These are phyloP conservation scores for Strigamia transsilvanica DNA, from an alignment of 2,888 invertebrate species.

Conservation along the genomic window DNA sequence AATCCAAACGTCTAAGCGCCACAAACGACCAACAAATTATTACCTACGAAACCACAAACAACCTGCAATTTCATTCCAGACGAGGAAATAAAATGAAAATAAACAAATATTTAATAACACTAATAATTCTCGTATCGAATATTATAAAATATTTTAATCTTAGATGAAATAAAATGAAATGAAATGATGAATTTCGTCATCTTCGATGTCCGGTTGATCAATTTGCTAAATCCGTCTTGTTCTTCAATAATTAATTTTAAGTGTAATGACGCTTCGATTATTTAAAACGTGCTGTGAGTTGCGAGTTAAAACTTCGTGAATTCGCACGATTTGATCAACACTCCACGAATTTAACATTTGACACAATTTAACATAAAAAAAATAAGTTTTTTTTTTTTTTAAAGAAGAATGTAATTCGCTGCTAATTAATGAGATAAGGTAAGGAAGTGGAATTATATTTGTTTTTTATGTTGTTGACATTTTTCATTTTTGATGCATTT, in stretches of 20 bases:
- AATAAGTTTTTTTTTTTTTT: neutral
- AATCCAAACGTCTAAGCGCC: neutral
- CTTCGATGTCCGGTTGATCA: slow-evolving; percentile 37
- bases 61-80: neutral
- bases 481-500: neutral
- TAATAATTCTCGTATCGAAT: no score
- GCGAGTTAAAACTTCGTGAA: neutral
- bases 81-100: neutral
- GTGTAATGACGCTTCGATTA: slow-evolving; percentile 6
- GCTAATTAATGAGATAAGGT: neutral
- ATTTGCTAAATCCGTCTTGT: slow-evolving; percentile 30
- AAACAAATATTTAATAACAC: no score
- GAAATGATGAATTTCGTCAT: slow-evolving; percentile 1
- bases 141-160: no score
- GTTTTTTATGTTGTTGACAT: neutral
- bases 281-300: neutral
- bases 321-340: neutral
- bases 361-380: no score
- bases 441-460: neutral
- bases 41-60: neutral
- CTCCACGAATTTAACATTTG: neutral
- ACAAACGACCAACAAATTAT: neutral
- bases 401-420: neutral
- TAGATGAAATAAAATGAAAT: neutral
- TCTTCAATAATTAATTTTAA: slow-evolving; percentile 38